A percentile compares a stretch with the other conserved stretches of the same genome.
Conservation (phyloP, 2,888 invertebrate species). For the Arctia plantaginis region DNA sequence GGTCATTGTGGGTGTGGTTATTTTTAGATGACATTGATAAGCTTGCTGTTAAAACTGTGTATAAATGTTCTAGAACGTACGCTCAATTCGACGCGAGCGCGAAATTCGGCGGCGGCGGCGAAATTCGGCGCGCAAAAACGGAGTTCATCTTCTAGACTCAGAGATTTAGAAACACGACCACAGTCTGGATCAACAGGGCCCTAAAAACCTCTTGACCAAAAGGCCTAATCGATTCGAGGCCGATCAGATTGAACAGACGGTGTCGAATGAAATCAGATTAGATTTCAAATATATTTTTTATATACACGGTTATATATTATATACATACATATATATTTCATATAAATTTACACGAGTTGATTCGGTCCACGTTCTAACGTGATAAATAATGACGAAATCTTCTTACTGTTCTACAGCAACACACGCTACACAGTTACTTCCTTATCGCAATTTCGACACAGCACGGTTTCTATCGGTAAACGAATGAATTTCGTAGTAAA, state of each 20-base stretch:
- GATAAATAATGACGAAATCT: conserved; percentile 1
- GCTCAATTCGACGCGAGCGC: conserved; percentile 9
- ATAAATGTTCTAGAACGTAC: conserved; percentile 19
- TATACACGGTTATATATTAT: not conserved
- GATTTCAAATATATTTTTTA: not conserved
- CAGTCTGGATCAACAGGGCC: no score
- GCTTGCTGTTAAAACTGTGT: conserved; percentile 30
- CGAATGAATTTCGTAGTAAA: not conserved
- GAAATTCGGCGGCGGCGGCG: no score
- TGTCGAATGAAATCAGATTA: no score
- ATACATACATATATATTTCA: not conserved
- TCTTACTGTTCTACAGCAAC: not conserved
- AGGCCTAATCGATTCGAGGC: no score
- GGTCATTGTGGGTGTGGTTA: conserved; percentile 36
- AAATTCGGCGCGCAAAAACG: no score
- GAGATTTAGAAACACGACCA: not conserved
- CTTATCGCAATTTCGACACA: not conserved
- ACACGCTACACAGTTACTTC: not conserved
- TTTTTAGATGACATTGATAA: conserved; percentile 53
- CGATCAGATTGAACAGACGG: no score
- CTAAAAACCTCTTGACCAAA: no score
- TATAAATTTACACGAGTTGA: not conserved
- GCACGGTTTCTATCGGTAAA: not conserved
- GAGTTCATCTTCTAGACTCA: not conserved
- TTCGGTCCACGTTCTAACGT: not conserved